Evolutionary conservation across 2,888 invertebrate species (phyloP), one percentile per base, ranked within the genome.

Genomic region (Apocheima hispidaria): DNA sequence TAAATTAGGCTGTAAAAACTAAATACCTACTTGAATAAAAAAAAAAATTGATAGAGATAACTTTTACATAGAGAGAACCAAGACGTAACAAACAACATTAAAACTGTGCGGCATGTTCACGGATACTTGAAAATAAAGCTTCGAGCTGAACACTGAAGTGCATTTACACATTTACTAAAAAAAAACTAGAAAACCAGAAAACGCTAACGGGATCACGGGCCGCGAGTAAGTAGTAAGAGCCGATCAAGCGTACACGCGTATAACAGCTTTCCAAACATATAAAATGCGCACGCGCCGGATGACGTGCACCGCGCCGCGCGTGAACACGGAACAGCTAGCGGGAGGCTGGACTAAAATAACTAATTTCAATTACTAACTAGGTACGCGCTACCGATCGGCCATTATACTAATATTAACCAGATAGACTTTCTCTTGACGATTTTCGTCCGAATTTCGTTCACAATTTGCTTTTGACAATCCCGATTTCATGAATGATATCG

Each of bases 181-280:
- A 28, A 30, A 30, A 23, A 30, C 10, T 38, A 43, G 49, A 43
- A 54, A 36, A 43, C 30, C 33, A 57, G 26, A 40, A 38, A 49
- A 28, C 26, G 9, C 28, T 44, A 55, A 55, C 46, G 35, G 40
- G 40, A 51, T 52, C 40, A 52, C 44, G 23, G 53, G 51, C 10
- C 49, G 55, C 44, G 18, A 44, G 51, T 63, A 69, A 28, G 44
- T 28, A 46, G 69, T 65, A 63, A 41, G 57, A 67, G 52, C 66
- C 73, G 64, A 79, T 79, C 65, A 71, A 73, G 72, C 77, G 72
- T 75, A 63, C 53, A 63, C 60, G 54, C 66, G 63, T 55, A 62
- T 69, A 71, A 70, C 72, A 73, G 74, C 78, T 78, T 79, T 79
- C 77, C 75, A 77, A 78, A 76, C 67, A 62, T 54, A 56, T 44